Conservation (phyloP, 2,113 vertebrate species). For the Pungitius pungitius region DNA sequence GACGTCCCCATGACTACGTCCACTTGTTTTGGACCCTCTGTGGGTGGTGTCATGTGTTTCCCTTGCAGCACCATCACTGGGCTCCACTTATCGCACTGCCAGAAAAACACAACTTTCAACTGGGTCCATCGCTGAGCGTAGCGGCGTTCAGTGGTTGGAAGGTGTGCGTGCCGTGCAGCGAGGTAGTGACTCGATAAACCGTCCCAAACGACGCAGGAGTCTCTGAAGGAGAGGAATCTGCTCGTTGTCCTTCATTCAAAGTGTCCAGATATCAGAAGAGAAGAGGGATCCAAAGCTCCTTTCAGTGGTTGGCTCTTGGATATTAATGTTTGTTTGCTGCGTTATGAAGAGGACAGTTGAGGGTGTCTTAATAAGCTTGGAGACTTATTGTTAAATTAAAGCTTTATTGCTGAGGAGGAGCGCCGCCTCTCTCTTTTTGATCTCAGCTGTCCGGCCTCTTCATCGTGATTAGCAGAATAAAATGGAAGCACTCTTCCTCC, state of each 20-base stretch:
- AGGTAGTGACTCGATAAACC: too few species aligned
- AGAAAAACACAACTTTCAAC: too few species aligned
- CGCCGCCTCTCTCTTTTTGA: constrained; percentile 10
- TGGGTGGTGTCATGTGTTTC: too few species aligned
- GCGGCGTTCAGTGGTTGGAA: too few species aligned
- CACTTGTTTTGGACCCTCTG: too few species aligned
- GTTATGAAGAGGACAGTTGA: constrained; percentile 25
- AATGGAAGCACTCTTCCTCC: constrained; percentile 4
- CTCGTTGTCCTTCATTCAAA: background rate
- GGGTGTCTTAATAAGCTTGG: constrained; percentile 27
- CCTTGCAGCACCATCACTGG: too few species aligned
- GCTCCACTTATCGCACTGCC: too few species aligned
- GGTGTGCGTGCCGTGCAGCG: too few species aligned
- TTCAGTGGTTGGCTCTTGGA: background rate
- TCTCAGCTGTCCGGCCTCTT: background rate
- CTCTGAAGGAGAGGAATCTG: too few species aligned
- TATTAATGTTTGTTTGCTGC: background rate
- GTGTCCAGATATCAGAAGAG: background rate
- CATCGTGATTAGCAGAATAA: background rate
- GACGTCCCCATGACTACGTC: too few species aligned
- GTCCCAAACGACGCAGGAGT: too few species aligned
- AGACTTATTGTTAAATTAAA: constrained; percentile 25
- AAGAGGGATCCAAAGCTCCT: constrained; percentile 11
- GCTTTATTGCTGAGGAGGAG: constrained; percentile 13
- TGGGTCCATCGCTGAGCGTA: too few species aligned